Evolutionary conservation across 2,888 invertebrate genomes (phyloP), one percentile per base, ranked within the genome.

Genomic region (Eristalinus aeneus): DNA sequence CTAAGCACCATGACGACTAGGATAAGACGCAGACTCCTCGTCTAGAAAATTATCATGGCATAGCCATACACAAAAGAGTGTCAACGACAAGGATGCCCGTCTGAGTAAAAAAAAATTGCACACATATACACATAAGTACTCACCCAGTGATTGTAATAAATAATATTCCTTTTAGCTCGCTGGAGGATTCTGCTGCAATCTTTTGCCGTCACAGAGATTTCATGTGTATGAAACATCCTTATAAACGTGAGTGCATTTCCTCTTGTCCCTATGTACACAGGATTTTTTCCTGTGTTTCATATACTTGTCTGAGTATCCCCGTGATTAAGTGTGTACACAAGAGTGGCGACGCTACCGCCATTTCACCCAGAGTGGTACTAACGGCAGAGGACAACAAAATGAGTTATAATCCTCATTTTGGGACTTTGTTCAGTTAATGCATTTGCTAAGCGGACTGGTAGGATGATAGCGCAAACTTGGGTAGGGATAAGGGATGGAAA

Each of bases 321-420:
- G n/a, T 23, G 84, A 84, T 79, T 84, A 79, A 79, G 84, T 79
- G 79, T 76, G 71, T 84, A 67, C 60, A 68, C 68, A 69, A 61
- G 58, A 68, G 46, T 61, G 56, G 75, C 75, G 67, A 72, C 71
- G 81, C 12, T 72, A 65, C 75, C 63, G 65, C 75, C 61, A 72
- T 76, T 72, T 65, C 20, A 61, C 53, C 36, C 56, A 53, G 54
- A 75, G 46, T 22, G 74, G 77, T 76, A 69, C 80, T 77, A 81
- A 86, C 76, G 77, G 60, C 73, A 46, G 69, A 80, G 81, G 73
- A 81, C 81, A 86, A 86, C 81, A 73, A 86, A 81, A 81, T 86
- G 86, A 86, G 73, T 86, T 86, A 86, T 86, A 77, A 74, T 81
- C 74, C 86, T 81, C 81, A 86, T 86, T 86, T 85, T 81, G 65